Evolutionary conservation across 2,888 invertebrate genomes (phyloP), one percentile per base, ranked within the genome.

Genomic region (Drosophila lutescens): DNA sequence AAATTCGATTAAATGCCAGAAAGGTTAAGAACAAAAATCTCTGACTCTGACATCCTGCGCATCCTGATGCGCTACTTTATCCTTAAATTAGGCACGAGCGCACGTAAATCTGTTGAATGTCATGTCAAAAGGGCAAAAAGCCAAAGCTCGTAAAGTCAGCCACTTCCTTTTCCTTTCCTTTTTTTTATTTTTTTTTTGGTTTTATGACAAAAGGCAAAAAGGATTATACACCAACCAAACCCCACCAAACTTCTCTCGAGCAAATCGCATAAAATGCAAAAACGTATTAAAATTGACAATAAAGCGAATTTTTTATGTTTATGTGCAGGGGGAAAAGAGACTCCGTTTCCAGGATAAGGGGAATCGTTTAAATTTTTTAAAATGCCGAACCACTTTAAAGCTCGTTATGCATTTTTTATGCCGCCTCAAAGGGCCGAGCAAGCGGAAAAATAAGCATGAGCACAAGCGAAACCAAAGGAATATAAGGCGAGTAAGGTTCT

Each of bases 281-380:
- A 87, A 77, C 87, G 82, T 89, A 85, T 85, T 85, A 85, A 85
- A 85, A 87, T 89, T 85, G 87, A 87, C 89, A 89, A 89, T 89
- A 85, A 89, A 89, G 89, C 89, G 88, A 54, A 77, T 80, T 85
- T 86, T 86, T 85, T 88, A 79, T 78, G 80, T 76, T 78, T 73
- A 75, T 87, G 72, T 71, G 74, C 76, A 65, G 74, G 60, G 65
- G 34, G 65, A 36, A 34, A 34, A 43, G 63, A 20, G 17, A 17
- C 17, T 34, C 26, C 17, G 47, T 3, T 9, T 4, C 6, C 6
- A 12, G 30, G 26, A 20, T 20, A 57, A 6, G 38, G 41, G 34
- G 32, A 38, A 46, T 17, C 53, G 49, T 53, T 88, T 75, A 77
- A 79, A 74, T 77, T 73, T 77, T 75, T 66, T 58, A 79, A 79